These are phyloP conservation scores for Acanthopagrus latus DNA, from an alignment of 2,797 vertebrate genomes.

Conservation along the genomic window DNA sequence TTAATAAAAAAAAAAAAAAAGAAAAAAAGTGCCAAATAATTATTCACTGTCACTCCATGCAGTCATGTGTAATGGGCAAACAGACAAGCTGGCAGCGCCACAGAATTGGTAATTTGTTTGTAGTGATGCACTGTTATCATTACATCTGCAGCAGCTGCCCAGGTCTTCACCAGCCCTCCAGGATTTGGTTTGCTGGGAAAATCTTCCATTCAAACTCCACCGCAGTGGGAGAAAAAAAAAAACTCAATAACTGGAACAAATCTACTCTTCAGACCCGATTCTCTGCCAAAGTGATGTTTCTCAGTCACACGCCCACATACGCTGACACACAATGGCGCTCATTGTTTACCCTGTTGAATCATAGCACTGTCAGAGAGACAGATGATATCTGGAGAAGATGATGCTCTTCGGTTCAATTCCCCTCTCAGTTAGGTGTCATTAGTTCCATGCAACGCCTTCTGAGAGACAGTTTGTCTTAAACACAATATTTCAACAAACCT, in stretches of 20 bases:
- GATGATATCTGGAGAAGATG: conserved; percentile 48
- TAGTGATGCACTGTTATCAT: conserved; percentile 66
- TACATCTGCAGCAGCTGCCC: conserved; percentile 59
- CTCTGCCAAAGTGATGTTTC: conserved; percentile 38
- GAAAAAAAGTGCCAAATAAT: conserved; percentile 51
- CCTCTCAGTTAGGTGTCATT: conserved; percentile 66
- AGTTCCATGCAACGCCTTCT: conserved; percentile 36
- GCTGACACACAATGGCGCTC: conserved; percentile 12
- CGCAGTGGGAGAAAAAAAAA: conserved; percentile 49
- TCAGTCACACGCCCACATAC: conserved; percentile 37
- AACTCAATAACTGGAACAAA: conserved; percentile 72
- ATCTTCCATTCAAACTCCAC: conserved; percentile 55
- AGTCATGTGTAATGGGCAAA: conserved; percentile 41
- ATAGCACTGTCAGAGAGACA: conserved; percentile 57
- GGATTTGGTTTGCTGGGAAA: conserved; percentile 48
- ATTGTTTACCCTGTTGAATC: conserved; percentile 59
- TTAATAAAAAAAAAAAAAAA: conserved; percentile 55
- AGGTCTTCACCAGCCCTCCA: conserved; percentile 55
- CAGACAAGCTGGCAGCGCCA: conserved; percentile 30
- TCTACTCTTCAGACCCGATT: conserved; percentile 53
- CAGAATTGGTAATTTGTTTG: conserved; percentile 62
- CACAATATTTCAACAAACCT: conserved; percentile 29
- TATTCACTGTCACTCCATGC: conserved; percentile 49
- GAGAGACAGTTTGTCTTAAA: conserved; percentile 50
- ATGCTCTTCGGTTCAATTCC: conserved; percentile 52